phyloP scores from a whole-genome alignment of 1,140 invertebrate genomes.

The Drosophila willistoni region DNA sequence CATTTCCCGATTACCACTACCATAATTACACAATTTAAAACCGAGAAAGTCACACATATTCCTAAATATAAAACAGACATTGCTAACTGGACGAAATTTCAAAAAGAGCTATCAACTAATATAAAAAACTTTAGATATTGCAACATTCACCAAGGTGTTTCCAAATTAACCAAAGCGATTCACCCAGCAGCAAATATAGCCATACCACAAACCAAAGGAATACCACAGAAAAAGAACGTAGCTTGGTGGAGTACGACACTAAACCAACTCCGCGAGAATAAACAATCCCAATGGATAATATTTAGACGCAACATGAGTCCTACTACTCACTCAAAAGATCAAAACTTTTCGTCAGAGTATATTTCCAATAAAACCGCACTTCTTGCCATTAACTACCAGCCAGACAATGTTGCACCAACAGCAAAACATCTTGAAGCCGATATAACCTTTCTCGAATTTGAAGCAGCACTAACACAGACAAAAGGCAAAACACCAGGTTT shows the following conservation, averaged over 20 bases:
- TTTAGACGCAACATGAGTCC: no score
- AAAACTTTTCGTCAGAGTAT: slow-evolving; percentile 14
- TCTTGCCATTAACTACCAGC: not conserved
- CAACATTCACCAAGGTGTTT: not conserved
- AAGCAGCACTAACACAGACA: slow-evolving; percentile 8
- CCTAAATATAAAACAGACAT: not conserved
- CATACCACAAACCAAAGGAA: not conserved
- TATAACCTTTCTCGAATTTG: slow-evolving; percentile 19
- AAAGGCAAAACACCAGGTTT: slow-evolving; percentile 17
- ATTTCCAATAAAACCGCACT: not conserved
- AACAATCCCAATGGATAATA: no score
- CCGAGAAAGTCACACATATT: not conserved
- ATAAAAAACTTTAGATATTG: not conserved
- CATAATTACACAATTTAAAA: no score
- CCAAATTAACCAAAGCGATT: not conserved
- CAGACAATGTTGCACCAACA: not conserved
- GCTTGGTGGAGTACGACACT: no score
- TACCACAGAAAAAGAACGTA: no score
- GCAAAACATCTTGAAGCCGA: not conserved
- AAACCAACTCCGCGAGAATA: no score
- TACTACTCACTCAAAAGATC: not conserved
- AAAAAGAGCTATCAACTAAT: not conserved
- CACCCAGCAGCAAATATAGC: not conserved
- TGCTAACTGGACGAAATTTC: not conserved
- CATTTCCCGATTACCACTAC: not conserved